A percentile compares a stretch with the other conserved stretches of the same genome.
Evolutionary conservation across 2,888 invertebrate species (phyloP).

Genomic region (Lepeophtheirus nordmannii): DNA sequence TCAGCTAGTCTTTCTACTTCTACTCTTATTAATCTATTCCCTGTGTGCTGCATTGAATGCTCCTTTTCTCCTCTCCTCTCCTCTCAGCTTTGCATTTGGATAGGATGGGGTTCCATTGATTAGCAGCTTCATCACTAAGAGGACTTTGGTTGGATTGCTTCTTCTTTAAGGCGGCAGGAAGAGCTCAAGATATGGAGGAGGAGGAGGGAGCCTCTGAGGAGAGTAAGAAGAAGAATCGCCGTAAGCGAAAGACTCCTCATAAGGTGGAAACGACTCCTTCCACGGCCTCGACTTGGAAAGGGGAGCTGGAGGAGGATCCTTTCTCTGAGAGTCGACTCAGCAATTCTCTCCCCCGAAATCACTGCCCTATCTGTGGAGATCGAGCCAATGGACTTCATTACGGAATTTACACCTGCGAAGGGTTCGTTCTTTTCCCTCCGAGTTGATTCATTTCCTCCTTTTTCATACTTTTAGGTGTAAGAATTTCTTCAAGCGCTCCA

Average conservation of each 20-base stretch:
- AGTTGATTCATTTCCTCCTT: neutral
- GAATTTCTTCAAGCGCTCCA: conserved; percentile 11
- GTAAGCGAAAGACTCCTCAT: conserved; percentile 36
- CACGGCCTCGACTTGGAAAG: neutral
- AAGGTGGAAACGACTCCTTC: conserved; percentile 28
- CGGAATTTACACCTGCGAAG: conserved; percentile 10
- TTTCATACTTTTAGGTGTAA: neutral
- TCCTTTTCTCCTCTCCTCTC: too few species aligned
- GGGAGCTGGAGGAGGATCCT: neutral
- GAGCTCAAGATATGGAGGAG: neutral
- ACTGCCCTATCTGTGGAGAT: conserved; percentile 7
- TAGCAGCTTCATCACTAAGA: too few species aligned
- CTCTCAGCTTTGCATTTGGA: too few species aligned
- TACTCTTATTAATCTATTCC: too few species aligned
- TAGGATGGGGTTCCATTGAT: too few species aligned
- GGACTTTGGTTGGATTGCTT: too few species aligned
- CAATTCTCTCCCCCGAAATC: neutral
- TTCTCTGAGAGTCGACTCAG: neutral
- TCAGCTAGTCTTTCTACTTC: too few species aligned
- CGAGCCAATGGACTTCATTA: conserved; percentile 10
- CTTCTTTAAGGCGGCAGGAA: too few species aligned
- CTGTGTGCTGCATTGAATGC: too few species aligned
- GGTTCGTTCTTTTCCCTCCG: neutral
- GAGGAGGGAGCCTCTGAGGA: neutral
- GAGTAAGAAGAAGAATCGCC: neutral